A percentile compares a stretch with the other conserved stretches of the same genome.
These are phyloP conservation scores for Bugulina stolonifera DNA, from an alignment of 2,888 invertebrate genomes.

Conservation along the genomic window DNA sequence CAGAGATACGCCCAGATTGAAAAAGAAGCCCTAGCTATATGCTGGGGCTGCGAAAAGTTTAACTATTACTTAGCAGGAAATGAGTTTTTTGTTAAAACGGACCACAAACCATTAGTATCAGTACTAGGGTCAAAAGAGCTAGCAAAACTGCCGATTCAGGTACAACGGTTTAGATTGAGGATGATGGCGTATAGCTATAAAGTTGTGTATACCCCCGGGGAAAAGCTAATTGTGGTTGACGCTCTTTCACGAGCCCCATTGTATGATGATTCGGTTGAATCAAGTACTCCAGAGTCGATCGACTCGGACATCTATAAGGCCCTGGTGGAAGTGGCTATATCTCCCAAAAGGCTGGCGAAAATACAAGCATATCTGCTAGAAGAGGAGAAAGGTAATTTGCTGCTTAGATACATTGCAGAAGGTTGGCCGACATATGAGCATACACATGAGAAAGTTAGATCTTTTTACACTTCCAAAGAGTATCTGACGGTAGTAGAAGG, in stretches of 20 bases:
- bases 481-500: too few relatives aligned
- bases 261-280: background rate
- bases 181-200: background rate
- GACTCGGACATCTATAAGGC: too few relatives aligned
- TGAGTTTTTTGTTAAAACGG: constrained; percentile 16
- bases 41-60: constrained; percentile 10
- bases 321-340: too few relatives aligned
- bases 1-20: constrained; percentile 7
- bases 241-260: constrained; percentile 7
- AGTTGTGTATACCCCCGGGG: constrained; percentile 7
- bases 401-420: too few relatives aligned
- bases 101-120: constrained; percentile 29
- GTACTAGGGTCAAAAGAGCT: constrained; percentile 26
- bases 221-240: background rate
- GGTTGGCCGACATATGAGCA: too few relatives aligned
- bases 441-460: too few relatives aligned
- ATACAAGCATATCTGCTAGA: too few relatives aligned
- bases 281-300: too few relatives aligned
- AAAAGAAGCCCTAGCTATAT: constrained; percentile 4
- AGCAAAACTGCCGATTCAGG: background rate
- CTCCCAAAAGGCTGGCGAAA: too few relatives aligned
- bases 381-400: too few relatives aligned
- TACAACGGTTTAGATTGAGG: constrained; percentile 12
- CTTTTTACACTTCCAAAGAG: too few relatives aligned
- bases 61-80: background rate